phyloP scores from a whole-genome alignment of 2,797 vertebrate species.

The Sciurus vulgaris region DNA sequence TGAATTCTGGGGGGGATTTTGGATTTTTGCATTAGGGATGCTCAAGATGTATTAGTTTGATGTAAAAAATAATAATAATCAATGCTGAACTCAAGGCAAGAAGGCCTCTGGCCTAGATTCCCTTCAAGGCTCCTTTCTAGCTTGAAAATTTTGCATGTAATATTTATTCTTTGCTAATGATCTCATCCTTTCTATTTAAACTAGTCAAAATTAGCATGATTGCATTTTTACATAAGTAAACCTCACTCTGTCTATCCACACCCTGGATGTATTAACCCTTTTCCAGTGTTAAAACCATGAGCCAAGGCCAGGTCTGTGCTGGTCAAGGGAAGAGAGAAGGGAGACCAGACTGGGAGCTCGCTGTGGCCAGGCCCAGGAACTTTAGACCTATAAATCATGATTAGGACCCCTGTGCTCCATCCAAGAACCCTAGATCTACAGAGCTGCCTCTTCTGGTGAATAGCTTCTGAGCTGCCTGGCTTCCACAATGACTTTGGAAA shows the following conservation, averaged over 20 bases:
- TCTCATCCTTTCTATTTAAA: slow-evolving; percentile 50
- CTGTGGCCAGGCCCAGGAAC: not conserved
- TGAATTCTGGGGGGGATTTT: not conserved
- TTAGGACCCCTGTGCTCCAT: not conserved
- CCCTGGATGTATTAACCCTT: not conserved
- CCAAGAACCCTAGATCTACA: slow-evolving; percentile 10
- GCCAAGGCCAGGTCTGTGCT: not conserved
- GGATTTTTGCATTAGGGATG: no score
- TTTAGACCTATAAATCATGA: not conserved
- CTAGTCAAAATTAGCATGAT: not conserved
- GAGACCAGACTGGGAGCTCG: not conserved
- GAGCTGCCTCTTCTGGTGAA: slow-evolving; percentile 65
- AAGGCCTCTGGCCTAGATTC: not conserved
- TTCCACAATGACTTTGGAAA: slow-evolving; percentile 69
- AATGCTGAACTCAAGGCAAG: not conserved
- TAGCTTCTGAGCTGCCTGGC: slow-evolving; percentile 36
- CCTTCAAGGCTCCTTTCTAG: not conserved
- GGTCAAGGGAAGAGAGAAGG: not conserved
- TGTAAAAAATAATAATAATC: not conserved
- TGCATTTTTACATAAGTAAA: slow-evolving; percentile 6
- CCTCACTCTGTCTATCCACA: not conserved
- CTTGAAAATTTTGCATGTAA: not conserved
- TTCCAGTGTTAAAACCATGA: not conserved
- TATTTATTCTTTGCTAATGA: slow-evolving; percentile 57
- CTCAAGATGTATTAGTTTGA: not conserved